Base-by-base conservation (phyloP, 2,113 vertebrate species). In the Emberiza fucata region DNA sequence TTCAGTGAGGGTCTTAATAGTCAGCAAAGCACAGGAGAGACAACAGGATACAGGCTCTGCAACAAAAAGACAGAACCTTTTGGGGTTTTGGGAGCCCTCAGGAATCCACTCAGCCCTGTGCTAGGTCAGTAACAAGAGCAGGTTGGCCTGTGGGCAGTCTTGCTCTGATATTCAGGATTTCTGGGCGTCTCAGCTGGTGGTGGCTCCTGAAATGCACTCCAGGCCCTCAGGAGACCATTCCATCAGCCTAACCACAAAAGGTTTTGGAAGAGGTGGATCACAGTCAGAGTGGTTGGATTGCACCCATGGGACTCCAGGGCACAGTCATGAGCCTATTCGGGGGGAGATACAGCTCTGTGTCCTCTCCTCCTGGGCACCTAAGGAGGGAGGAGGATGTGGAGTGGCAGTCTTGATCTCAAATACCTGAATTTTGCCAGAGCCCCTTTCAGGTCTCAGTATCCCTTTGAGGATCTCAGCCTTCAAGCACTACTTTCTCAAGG, bases 21-120 rank as follows among this genome's bases (percentile, higher is more conserved):
- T 60, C 94, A 93, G 92, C 77, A 40, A 40, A 79, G 65, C 48
- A 56, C 69, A 78, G n/a, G 69, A 89, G 83, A 68, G 31, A 64
- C 28, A 53, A 71, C 60, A 72, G 48, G 44, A 69, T 24, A 20
- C 6, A 48, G 73, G 23, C 10, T 35, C 17, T 47, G 56, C n/a
- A 47, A 33, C 1, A 1, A 28, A 35, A 29, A 48, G 14, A 68
- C 48, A 40, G 63, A 88, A 50, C 25, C 29, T 86, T 65, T 19
- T 5, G 31, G 79, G n/a, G 3, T 90, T 85, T 61, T 39, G 25
- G 71, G 87, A 57, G 39, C 54, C 59, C 45, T 81, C 54, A 56
- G 86, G 47, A 71, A 54, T 29, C 17, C 64, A n/a, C 44, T 45
- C 21, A 66, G 68, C n/a, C 20, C 51, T 19, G 10, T 28, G 6